These are phyloP conservation scores for Theodoxus fluviatilis DNA, from an alignment of 2,888 invertebrate species.

Conservation along the genomic window DNA sequence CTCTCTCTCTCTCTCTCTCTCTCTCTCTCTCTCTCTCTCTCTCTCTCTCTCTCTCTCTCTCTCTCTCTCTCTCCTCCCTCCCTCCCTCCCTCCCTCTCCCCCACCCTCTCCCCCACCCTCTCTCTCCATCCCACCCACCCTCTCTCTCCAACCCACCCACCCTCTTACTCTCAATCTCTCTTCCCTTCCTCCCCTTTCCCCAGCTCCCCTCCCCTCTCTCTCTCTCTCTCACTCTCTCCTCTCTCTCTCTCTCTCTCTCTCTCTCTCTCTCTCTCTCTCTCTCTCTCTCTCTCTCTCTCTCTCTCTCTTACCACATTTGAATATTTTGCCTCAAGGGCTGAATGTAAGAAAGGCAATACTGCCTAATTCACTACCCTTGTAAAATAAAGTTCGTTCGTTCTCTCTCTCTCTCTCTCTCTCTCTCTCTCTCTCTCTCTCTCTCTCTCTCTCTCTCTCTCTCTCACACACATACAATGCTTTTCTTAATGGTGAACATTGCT, in stretches of 20 bases:
- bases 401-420: too few species aligned
- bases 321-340: constrained; percentile 9
- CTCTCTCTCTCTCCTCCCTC: not conserved
- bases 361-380: too few species aligned
- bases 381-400: too few species aligned
- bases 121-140: not conserved
- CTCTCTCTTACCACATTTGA: not conserved
- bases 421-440: too few species aligned
- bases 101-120: not conserved
- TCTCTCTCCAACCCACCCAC: not conserved
- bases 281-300: not conserved
- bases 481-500: too few species aligned
- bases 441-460: too few species aligned
- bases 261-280: not conserved
- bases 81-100: not conserved
- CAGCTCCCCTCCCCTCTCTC: not conserved
- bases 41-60: not conserved
- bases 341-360: too few species aligned
- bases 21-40: not conserved
- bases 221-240: not conserved
- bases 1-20: not conserved
- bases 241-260: not conserved
- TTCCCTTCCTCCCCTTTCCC: too few species aligned
- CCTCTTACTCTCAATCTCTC: not conserved
- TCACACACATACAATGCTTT: too few species aligned